Evolutionary conservation across 1,140 invertebrate genomes (phyloP), one percentile per base, ranked within the genome.

Genomic region (Protaetia brevitarsis): DNA sequence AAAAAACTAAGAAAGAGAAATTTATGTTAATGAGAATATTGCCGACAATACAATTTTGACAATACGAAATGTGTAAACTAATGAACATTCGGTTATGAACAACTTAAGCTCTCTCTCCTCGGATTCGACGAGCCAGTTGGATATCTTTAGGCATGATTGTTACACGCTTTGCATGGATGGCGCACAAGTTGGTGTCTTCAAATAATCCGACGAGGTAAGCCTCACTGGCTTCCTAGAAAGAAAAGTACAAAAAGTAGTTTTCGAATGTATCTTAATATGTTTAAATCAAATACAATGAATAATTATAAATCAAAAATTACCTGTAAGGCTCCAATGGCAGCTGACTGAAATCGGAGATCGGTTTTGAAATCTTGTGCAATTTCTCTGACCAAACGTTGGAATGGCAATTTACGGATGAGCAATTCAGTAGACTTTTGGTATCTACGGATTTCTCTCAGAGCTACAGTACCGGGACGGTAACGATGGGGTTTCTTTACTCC

Each of bases 91-190:
- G 16, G 10, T 51, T 51, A 23, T 51, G 41, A 45, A 45, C 27
- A 62, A 36, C 29, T 89, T 89, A 90, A 84, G 88, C 88, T 73
- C 91, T 85, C 81, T 93, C 91, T 37, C 91, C 90, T 75, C 90
- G 88, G 77, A 93, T 92, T 83, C 93, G 88, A 78, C 92, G 85
- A 51, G 92, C 93, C 69, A 94, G 81, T 78, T 97, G 95, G 74
- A 97, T 97, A 77, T 96, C 94, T 82, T 96, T 96, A 62, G 94
- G 94, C 94, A 96, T 96, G 76, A 97, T 96, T 69, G 94, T 96
- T 31, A 97, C 94, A 75, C 94, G 88, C 80, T 96, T 96, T 68
- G 94, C 94, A 76, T 96, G 94, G 79, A 96, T 96, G 68, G 94
- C 93, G 82, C 93, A 95, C 85, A 95, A 85, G 81, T 96, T 95